Conservation (phyloP, 2,888 invertebrate genomes). For the Tortrix viridana region DNA sequence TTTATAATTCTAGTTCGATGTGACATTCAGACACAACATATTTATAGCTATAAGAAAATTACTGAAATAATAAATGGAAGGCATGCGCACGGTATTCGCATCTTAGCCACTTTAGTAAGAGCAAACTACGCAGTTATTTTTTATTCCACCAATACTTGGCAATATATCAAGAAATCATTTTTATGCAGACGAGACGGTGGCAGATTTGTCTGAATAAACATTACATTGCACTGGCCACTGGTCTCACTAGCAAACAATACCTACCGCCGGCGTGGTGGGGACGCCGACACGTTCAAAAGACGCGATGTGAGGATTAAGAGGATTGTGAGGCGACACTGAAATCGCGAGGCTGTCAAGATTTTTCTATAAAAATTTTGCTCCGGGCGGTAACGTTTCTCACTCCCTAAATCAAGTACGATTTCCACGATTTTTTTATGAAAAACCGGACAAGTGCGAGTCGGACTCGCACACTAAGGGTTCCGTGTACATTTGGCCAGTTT, state of each 20-base stretch:
- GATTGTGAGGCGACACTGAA: too few relatives aligned
- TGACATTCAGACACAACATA: constrained; percentile 11
- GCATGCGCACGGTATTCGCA: constrained; percentile 44
- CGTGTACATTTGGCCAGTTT: too few relatives aligned
- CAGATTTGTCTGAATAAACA: constrained; percentile 2
- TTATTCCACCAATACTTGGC: constrained; percentile 73
- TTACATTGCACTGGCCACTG: neutral
- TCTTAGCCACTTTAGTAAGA: constrained; percentile 55
- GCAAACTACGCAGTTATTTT: constrained; percentile 75
- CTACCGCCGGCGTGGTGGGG: too few relatives aligned
- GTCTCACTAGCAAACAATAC: neutral
- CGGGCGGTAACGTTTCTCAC: too few relatives aligned
- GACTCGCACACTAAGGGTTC: too few relatives aligned
- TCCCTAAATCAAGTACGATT: too few relatives aligned
- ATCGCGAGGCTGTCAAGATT: too few relatives aligned
- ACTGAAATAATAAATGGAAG: constrained; percentile 12
- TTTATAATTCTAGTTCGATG: constrained; percentile 3
- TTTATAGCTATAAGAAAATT: constrained; percentile 12
- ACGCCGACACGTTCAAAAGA: too few relatives aligned
- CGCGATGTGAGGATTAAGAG: too few relatives aligned
- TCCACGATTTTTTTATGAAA: too few relatives aligned
- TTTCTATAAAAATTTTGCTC: too few relatives aligned
- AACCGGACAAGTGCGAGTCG: too few relatives aligned
- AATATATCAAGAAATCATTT: constrained; percentile 70
- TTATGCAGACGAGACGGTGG: constrained; percentile 39